These are phyloP conservation scores for Tor tambroides DNA, from an alignment of 2,113 vertebrate genomes.

Conservation along the genomic window DNA sequence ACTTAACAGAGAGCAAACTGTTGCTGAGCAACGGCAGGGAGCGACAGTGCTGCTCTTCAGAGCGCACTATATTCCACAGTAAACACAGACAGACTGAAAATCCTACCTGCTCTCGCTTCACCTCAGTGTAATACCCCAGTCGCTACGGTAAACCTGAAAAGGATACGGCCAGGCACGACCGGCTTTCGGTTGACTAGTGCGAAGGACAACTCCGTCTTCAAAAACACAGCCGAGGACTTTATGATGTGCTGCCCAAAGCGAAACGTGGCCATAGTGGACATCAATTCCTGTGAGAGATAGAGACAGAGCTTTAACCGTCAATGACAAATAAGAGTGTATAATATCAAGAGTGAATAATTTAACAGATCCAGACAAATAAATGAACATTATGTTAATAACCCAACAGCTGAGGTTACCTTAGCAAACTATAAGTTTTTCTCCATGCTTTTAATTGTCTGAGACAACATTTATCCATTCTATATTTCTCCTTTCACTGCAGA, in stretches of 20 bases:
- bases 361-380: neutral
- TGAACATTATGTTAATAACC: neutral
- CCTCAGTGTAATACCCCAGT: neutral
- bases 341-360: neutral
- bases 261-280: constrained; percentile 71
- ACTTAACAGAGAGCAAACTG: constrained; percentile 77
- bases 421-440: neutral
- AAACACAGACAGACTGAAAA: constrained; percentile 50
- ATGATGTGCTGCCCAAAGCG: constrained; percentile 87
- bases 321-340: constrained; percentile 13
- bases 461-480: neutral
- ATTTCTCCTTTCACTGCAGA: neutral
- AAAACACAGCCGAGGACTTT: constrained; percentile 82
- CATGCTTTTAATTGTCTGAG: neutral
- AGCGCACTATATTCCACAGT: constrained; percentile 66
- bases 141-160: constrained; percentile 61
- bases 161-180: constrained; percentile 89
- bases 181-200: constrained; percentile 88
- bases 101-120: constrained; percentile 32
- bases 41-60: constrained; percentile 72
- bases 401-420: neutral
- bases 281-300: constrained; percentile 50
- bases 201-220: constrained; percentile 85
- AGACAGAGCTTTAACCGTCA: constrained; percentile 42
- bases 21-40: constrained; percentile 83